phyloP scores from a whole-genome alignment of 2,888 invertebrate species.

The Ormia ochracea region DNA sequence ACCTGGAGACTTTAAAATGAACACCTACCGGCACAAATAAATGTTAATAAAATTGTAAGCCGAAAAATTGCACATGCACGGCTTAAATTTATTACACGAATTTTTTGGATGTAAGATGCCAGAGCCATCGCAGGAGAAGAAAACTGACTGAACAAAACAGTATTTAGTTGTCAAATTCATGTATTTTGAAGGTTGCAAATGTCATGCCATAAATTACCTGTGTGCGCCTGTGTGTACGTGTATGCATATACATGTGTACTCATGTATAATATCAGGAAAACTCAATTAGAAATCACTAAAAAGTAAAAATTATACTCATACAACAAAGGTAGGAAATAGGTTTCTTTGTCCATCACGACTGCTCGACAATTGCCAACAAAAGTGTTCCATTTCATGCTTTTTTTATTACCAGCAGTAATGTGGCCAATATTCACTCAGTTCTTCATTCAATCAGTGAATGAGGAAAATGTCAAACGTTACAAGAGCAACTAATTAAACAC shows the following conservation, averaged over 20 bases:
- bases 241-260: no score
- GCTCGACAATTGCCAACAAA: background rate
- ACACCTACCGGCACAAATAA: background rate
- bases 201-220: constrained; percentile 40
- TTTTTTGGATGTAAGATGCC: background rate
- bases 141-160: background rate
- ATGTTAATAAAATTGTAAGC: background rate
- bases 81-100: background rate
- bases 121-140: background rate
- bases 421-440: constrained; percentile 8
- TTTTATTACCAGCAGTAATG: background rate
- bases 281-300: background rate
- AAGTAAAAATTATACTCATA: background rate
- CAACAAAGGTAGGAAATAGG: background rate
- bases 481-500: constrained; percentile 62
- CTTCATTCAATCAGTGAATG: constrained; percentile 48
- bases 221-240: background rate
- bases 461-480: constrained; percentile 54
- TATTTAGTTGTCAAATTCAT: constrained; percentile 47
- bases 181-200: constrained; percentile 35
- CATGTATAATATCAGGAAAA: background rate
- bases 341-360: background rate
- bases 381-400: background rate
- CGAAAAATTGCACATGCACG: constrained; percentile 29
- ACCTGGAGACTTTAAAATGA: background rate